Percentiles rank a stretch among this genome's conserved stretches.
phyloP scores from a whole-genome alignment of 2,888 invertebrate species.

The Lasioglossum morio region DNA sequence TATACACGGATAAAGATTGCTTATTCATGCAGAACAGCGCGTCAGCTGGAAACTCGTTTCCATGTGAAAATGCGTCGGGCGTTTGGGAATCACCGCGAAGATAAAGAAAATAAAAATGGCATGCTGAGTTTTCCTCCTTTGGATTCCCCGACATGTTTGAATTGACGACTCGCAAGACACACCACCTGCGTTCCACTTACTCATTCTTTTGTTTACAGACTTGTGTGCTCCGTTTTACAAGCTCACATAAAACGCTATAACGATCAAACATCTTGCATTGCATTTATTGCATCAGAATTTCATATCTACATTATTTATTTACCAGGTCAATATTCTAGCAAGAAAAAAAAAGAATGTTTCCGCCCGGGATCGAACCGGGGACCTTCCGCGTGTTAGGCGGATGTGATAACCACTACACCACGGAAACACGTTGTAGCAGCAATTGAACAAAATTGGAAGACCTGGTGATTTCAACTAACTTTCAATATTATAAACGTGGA shows the following conservation, averaged over 20 bases:
- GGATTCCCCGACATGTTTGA: neutral
- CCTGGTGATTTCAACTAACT: neutral
- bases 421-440: conserved; percentile 87
- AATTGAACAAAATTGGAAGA: neutral
- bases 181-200: neutral
- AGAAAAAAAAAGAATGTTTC: conserved; percentile 87
- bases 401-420: conserved; percentile 97
- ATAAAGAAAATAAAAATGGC: neutral
- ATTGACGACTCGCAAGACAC: neutral
- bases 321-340: neutral
- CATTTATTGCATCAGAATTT: neutral
- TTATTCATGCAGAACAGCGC: neutral
- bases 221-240: neutral
- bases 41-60: neutral
- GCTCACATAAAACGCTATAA: no score
- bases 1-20: neutral
- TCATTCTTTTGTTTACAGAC: neutral
- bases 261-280: neutral
- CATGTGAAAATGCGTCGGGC: neutral
- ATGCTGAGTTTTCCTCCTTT: neutral
- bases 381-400: conserved; percentile 96
- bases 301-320: neutral
- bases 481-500: neutral
- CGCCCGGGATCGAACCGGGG: conserved; percentile 96
- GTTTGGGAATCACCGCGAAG: conserved; percentile 1